These are phyloP conservation scores for Hoplostethus atlanticus DNA, from an alignment of 2,797 vertebrate genomes.

Conservation along the genomic window DNA sequence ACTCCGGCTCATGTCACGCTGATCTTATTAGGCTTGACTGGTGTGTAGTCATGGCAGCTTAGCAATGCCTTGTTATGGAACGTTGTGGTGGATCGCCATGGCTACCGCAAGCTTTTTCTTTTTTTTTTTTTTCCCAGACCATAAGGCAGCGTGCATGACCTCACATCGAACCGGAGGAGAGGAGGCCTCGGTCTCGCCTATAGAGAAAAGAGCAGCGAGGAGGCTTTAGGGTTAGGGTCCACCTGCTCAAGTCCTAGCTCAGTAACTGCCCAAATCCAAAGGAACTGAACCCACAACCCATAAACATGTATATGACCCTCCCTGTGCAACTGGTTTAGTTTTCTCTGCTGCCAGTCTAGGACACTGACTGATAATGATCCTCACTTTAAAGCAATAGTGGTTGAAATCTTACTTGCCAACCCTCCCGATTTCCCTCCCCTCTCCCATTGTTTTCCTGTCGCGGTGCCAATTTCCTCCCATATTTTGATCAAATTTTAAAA, in stretches of 20 bases:
- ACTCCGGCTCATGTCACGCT: constrained; percentile 68
- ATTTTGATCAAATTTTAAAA: too few relatives aligned
- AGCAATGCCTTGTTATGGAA: constrained; percentile 79
- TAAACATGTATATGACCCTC: neutral
- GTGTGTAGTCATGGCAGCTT: constrained; percentile 71
- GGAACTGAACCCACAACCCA: neutral
- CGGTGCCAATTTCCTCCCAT: too few relatives aligned
- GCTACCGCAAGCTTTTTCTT: constrained; percentile 57
- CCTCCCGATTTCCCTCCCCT: too few relatives aligned
- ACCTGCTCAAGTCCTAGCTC: too few relatives aligned
- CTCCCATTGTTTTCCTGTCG: too few relatives aligned
- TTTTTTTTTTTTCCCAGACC: constrained; percentile 43
- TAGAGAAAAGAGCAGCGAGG: neutral
- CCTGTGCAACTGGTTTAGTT: neutral
- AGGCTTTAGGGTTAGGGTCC: too few relatives aligned
- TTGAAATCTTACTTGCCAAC: too few relatives aligned
- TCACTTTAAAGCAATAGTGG: neutral
- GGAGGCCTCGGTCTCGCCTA: constrained; percentile 40
- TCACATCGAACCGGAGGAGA: constrained; percentile 61
- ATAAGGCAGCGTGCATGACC: constrained; percentile 72
- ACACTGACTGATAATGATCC: neutral
- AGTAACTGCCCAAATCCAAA: neutral
- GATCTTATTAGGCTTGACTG: constrained; percentile 71
- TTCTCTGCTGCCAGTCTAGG: neutral
- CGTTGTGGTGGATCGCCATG: constrained; percentile 64